Evolutionary conservation across 2,888 invertebrate species (phyloP).

Genomic region (Catonia carolina): DNA sequence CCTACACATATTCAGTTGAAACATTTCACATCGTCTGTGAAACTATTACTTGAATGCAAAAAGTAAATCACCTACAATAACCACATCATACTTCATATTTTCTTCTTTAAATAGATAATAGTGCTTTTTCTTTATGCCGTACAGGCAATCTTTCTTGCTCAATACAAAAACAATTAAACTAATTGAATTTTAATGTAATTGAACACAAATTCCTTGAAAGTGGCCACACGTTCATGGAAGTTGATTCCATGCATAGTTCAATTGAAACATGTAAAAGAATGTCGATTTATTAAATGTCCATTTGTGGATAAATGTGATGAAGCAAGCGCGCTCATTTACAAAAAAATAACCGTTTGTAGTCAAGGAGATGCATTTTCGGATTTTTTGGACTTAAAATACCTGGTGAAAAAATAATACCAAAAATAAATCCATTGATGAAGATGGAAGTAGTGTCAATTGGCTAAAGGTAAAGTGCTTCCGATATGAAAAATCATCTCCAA

Average conservation of each 20-base stretch:
- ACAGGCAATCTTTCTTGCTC: too few relatives aligned
- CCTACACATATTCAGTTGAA: too few relatives aligned
- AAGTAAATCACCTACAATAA: too few relatives aligned
- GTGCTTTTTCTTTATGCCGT: slow-evolving; percentile 8
- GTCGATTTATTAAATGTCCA: slow-evolving; percentile 4
- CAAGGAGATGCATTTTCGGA: background rate
- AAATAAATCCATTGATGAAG: slow-evolving; percentile 8
- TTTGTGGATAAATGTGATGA: too few relatives aligned
- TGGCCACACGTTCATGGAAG: slow-evolving; percentile 12
- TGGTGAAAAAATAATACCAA: background rate
- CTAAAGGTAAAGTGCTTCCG: slow-evolving; percentile 9
- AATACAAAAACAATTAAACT: too few relatives aligned
- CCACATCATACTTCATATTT: too few relatives aligned
- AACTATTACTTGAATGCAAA: too few relatives aligned
- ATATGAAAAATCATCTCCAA: slow-evolving; percentile 12
- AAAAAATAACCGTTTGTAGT: slow-evolving; percentile 5
- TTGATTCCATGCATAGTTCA: background rate
- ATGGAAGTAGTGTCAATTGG: background rate
- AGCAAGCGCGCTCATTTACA: too few relatives aligned
- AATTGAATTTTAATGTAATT: background rate
- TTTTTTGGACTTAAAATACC: slow-evolving; percentile 1
- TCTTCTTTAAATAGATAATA: too few relatives aligned
- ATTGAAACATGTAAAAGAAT: slow-evolving; percentile 1
- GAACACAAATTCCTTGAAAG: slow-evolving; percentile 13
- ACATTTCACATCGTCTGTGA: too few relatives aligned